Base-by-base conservation (phyloP, 1,140 invertebrate species). In the Drosophila navojoa region DNA sequence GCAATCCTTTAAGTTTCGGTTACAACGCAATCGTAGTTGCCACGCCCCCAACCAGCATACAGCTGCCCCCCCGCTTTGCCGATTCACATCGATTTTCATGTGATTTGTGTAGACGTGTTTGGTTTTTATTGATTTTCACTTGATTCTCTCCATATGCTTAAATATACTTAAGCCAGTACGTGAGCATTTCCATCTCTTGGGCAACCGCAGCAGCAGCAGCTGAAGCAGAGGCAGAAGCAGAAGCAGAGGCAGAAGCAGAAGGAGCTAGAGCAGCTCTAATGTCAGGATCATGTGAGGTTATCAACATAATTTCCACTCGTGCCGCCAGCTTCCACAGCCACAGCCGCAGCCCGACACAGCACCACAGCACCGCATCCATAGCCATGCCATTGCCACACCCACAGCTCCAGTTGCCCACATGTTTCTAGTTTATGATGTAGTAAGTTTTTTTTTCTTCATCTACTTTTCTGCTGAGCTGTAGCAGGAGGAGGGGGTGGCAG, bases 81-180 rank as follows among this genome's bases (percentile, higher is more conserved):
- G 16, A 15, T 45, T 40, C 54, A 82, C 84, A 89, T 89, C 82
- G 82, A 87, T 87, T 87, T 86, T 87, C 82, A 89, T 87, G 84
- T 82, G 82, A 87, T 89, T 87, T 89, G 84, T 87, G 82, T 82
- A 89, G 84, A 87, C 79, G 82, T 87, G 82, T 87, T 87, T 87
- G 82, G 79, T 86, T 87, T 87, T 89, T 87, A 87, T 87, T 87
- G 82, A 87, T 87, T 87, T 87, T 87, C 82, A 89, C 82, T 87
- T 89, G 82, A 87, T 87, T 87, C 82, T 69, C 82, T 87, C 82
- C 82, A 87, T 87, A 87, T 87, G 82, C 82, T 89, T 87, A 81
- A 86, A 86, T 86, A 86, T 86, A 89, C 82, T 86, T 89, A 89
- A 87, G 84, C 59, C 82, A 78, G 64, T 79, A 87, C 82, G 82